These are phyloP conservation scores for Leptopterna dolabrata DNA, from an alignment of 2,888 invertebrate species.

Conservation along the genomic window DNA sequence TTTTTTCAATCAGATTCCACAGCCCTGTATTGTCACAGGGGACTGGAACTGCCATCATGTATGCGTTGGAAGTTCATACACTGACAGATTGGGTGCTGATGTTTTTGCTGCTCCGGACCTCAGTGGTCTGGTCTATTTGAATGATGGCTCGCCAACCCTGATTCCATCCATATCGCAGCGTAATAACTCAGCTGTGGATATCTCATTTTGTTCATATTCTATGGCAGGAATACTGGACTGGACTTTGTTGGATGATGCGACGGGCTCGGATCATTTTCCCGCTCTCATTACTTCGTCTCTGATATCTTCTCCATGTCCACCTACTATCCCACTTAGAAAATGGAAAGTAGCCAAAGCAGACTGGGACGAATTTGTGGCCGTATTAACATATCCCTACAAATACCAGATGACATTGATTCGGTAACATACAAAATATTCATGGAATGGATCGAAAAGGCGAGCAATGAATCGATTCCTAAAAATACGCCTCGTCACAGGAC, in stretches of 20 bases:
- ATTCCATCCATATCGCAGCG: neutral
- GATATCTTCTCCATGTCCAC: neutral
- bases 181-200: slow-evolving; percentile 1
- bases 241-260: neutral
- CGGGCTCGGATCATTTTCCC: slow-evolving; percentile 31
- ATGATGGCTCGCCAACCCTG: slow-evolving; percentile 11
- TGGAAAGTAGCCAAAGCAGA: neutral
- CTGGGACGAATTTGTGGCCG: neutral
- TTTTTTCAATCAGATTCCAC: neutral
- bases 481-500: neutral
- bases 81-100: neutral
- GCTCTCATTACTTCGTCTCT: neutral
- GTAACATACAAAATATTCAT: neutral
- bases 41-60: slow-evolving; percentile 31
- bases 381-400: neutral
- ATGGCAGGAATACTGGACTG: neutral
- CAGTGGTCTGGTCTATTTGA: neutral
- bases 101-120: neutral
- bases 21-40: neutral
- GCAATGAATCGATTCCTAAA: neutral
- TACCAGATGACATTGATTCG: neutral
- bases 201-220: neutral
- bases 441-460: neutral
- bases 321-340: neutral
- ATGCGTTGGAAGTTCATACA: neutral